Percentiles rank a stretch among this genome's conserved stretches.
These are phyloP conservation scores for Acanthopleura granulata DNA, from an alignment of 2,888 invertebrate genomes.

Conservation along the genomic window DNA sequence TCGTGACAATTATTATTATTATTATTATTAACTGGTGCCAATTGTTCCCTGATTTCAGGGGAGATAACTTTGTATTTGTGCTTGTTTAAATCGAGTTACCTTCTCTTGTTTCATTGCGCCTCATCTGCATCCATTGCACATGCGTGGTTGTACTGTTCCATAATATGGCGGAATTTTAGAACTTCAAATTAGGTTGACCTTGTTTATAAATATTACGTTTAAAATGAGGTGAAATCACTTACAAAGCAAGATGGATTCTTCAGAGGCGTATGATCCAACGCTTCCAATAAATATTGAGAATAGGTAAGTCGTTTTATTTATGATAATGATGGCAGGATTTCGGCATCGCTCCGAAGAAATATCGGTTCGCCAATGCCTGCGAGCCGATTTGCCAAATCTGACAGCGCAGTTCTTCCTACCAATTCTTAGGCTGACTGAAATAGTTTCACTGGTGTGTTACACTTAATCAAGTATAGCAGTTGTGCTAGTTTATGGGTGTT, in stretches of 20 bases:
- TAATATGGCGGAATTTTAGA: conserved; percentile 8
- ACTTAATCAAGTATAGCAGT: too few relatives aligned
- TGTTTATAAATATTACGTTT: not conserved
- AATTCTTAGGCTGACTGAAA: too few relatives aligned
- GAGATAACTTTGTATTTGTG: not conserved
- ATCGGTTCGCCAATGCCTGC: too few relatives aligned
- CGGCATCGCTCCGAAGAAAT: too few relatives aligned
- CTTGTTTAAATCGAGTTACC: not conserved
- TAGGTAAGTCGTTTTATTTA: not conserved
- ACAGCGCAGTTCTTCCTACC: too few relatives aligned
- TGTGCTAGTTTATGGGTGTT: not conserved
- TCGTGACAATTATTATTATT: too few relatives aligned
- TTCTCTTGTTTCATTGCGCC: not conserved
- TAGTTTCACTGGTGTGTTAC: too few relatives aligned
- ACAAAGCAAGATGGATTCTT: not conserved
- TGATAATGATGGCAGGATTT: not conserved
- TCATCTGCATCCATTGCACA: not conserved
- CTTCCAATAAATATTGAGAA: not conserved
- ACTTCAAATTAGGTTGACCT: not conserved
- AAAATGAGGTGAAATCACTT: not conserved
- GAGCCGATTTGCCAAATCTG: too few relatives aligned
- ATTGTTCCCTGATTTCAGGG: not conserved
- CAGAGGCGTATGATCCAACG: not conserved
- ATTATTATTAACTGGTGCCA: too few relatives aligned
- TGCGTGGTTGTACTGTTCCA: not conserved